Evolutionary conservation across 2,113 vertebrate species (phyloP), one percentile per base, ranked within the genome.

Genomic region (Onychorhynchus coronatus): DNA sequence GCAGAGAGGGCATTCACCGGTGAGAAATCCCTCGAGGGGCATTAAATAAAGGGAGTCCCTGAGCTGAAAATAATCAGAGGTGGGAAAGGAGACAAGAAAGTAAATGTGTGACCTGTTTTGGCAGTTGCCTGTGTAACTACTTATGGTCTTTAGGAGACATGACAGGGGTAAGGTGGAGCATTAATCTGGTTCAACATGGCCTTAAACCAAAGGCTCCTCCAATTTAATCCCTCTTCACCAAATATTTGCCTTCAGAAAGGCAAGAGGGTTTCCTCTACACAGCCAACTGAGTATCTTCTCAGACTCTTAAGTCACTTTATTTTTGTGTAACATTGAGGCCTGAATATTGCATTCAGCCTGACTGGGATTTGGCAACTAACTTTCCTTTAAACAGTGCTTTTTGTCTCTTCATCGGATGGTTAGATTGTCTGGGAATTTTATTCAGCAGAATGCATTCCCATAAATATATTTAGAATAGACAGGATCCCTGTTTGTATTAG

Each of bases 391-490:
- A 68, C 47, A 63, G 89, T 89, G 85, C 65, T 80, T 95, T 96
- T 86, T 81, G 91, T 94, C 70, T 95, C 92, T 93, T 91, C 73
- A 14, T 62, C 68, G 76, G 70, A 65, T 53, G 83, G 88, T 94
- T 86, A 55, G 88, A 73, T 93, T 93, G 95, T 93, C 96, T 87
- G 62, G 95, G 91, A 92, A 95, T 97, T 97, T 95, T 95, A 88
- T 95, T 95, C 90, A 94, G 93, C 96, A 96, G 83, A 97, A 91
- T 75, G 70, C 93, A 91, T 94, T 95, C 92, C 88, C 83, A 93
- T 89, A 95, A 96, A 94, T 86, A 92, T 44, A 95, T 97, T 68
- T 83, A 73, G 93, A 95, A 95, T 85, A 91, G 91, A 78, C 62
- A 75, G 84, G 79, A 96, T 66, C 73, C 35, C 52, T 94, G 82